Evolutionary conservation across 2,888 invertebrate genomes (phyloP), one percentile per base, ranked within the genome.

Genomic region (Nasonia oneida): DNA sequence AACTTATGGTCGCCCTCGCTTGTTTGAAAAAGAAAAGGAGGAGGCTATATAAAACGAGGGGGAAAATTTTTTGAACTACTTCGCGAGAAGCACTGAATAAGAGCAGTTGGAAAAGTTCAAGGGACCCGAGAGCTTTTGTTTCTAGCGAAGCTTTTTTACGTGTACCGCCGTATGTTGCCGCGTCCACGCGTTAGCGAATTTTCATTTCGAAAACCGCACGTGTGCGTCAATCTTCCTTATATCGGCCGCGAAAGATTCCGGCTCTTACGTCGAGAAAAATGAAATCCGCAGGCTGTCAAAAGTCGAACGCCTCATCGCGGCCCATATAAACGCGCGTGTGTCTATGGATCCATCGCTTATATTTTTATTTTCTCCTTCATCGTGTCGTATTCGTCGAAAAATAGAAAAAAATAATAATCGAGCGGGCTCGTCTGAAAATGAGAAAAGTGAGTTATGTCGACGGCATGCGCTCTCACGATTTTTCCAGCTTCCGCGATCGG

Each of bases 391-490:
- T 47, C 8, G 0, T 5, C 15, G 4, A n/a, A 18, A 61, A 29
- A 29, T 29, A 29, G 29, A 29, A 61, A 61, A 61, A n/a, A 18
- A 15, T 0, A 15, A 37, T 10, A 76, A 47, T 78, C 71, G n/a
- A 71, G 71, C 71, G n/a, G 61, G 71, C 47, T 71, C 70, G 57
- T 42, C 33, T 23, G 33, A 71, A 73, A 78, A 73, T 78, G 83
- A 57, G 74, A 84, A 84, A 79, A 79, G 74, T 64, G 83, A 83
- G 73, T 47, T 73, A 83, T 73, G 71, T 47, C 42, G 71, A n/a
- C 71, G 73, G 64, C 73, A 77, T 33, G 77, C 33, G 61, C 23
- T 3, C 23, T 3, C 29, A 39, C 33, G 50, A 29, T 39, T 73
- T 73, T 42, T 53, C 53, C n/a, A 61, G 57, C 57, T 15, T 33